A percentile compares a stretch with the other conserved stretches of the same genome.
Conservation (phyloP, 1,140 invertebrate genomes). For the Lucilia sericata region DNA sequence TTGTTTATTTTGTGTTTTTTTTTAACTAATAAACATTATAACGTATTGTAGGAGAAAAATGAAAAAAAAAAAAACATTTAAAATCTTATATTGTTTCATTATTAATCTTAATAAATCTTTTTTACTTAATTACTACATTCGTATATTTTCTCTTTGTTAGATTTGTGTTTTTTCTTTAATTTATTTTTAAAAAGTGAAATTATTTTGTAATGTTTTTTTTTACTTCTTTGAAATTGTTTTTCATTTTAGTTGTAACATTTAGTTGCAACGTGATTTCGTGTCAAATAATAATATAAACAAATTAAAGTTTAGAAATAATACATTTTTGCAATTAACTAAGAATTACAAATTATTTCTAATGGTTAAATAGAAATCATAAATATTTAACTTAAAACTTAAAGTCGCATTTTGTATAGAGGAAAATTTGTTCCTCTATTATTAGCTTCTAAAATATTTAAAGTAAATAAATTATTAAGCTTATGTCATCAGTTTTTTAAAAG, state of each 20-base stretch:
- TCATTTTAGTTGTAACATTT: no score
- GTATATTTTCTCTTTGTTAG: neutral
- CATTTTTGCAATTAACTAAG: no score
- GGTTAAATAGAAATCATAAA: no score
- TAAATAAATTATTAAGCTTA: no score
- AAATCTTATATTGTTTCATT: neutral
- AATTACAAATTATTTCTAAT: no score
- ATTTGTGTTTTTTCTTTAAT: neutral
- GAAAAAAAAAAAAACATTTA: neutral
- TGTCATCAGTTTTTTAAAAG: no score
- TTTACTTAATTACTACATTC: neutral
- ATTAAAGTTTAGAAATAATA: neutral
- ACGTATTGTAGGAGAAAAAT: neutral
- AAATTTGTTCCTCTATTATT: no score
- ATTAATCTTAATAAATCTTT: slow-evolving; percentile 2
- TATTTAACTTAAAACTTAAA: no score
- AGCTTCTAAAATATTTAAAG: no score
- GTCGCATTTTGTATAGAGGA: no score
- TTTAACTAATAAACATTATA: neutral
- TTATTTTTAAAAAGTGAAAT: slow-evolving; percentile 5
- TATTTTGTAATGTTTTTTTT: slow-evolving; percentile 18
- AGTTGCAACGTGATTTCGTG: neutral
- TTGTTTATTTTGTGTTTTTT: neutral
- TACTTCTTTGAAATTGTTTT: neutral
- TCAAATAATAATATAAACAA: neutral